Evolutionary conservation across 1,140 invertebrate genomes (phyloP).

Genomic region (Probaryconus sp.): DNA sequence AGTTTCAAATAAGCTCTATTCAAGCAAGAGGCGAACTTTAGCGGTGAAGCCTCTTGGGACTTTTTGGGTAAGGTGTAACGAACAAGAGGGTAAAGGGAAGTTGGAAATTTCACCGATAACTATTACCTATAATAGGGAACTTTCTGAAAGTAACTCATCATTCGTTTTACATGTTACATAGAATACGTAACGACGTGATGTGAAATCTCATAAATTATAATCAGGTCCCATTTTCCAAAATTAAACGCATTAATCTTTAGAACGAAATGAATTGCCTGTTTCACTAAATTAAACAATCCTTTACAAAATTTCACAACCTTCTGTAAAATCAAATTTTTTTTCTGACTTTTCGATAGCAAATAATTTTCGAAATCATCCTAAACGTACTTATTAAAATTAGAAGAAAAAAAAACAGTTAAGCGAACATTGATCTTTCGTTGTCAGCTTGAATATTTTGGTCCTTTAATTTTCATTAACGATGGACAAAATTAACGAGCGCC

Average conservation of each 20-base stretch:
- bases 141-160: constrained; percentile 57
- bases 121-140: constrained; percentile 59
- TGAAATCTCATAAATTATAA: constrained; percentile 47
- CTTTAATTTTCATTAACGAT: too few species aligned
- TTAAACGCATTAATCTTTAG: background rate
- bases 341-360: too few species aligned
- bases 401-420: too few species aligned
- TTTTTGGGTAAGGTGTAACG: constrained; percentile 56
- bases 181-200: constrained; percentile 45
- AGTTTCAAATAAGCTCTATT: constrained; percentile 61
- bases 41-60: constrained; percentile 50
- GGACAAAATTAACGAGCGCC: too few species aligned
- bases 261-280: background rate
- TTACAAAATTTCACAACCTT: too few species aligned
- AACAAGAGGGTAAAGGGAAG: constrained; percentile 49
- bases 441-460: too few species aligned
- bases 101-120: constrained; percentile 57
- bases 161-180: constrained; percentile 50
- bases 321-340: too few species aligned
- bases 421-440: too few species aligned
- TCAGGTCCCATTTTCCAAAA: background rate
- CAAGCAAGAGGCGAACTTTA: constrained; percentile 57
- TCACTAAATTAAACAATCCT: background rate
- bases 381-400: too few species aligned
- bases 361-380: too few species aligned